These are phyloP conservation scores for Clarias gariepinus DNA, from an alignment of 2,113 vertebrate species.

Conservation along the genomic window DNA sequence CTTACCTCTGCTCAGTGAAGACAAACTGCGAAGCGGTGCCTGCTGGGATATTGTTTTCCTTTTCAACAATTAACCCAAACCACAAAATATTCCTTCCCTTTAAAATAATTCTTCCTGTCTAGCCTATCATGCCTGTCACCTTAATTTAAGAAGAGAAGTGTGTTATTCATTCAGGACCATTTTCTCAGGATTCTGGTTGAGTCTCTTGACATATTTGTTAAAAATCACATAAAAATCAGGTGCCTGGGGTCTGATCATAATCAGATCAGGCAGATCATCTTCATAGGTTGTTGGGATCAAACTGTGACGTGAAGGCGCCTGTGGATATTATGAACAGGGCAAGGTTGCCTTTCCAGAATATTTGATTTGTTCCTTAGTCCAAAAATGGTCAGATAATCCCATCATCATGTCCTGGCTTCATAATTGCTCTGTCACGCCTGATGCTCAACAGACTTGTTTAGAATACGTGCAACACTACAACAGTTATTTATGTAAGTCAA, in stretches of 20 bases:
- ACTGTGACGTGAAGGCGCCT: neutral
- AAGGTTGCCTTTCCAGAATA: neutral
- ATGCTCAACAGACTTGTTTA: neutral
- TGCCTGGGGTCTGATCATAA: neutral
- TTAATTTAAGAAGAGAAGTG: neutral
- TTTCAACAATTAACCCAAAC: slow-evolving; percentile 45
- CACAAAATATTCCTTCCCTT: slow-evolving; percentile 27
- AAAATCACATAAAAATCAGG: neutral
- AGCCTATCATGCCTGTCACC: neutral
- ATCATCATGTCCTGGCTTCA: neutral
- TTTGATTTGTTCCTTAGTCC: neutral
- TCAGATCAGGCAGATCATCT: slow-evolving; percentile 6
- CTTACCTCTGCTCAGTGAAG: slow-evolving; percentile 56
- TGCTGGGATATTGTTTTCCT: slow-evolving; percentile 22
- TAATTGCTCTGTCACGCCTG: neutral
- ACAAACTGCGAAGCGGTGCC: slow-evolving; percentile 34
- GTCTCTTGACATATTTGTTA: neutral
- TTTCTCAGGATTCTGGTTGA: neutral
- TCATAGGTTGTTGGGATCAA: neutral
- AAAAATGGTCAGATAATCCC: neutral
- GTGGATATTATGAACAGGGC: neutral
- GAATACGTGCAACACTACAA: neutral
- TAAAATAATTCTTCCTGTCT: neutral
- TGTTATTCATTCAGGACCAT: neutral
- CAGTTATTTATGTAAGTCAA: neutral